Conservation (phyloP, 2,888 invertebrate genomes). For the Alitta virens region DNA sequence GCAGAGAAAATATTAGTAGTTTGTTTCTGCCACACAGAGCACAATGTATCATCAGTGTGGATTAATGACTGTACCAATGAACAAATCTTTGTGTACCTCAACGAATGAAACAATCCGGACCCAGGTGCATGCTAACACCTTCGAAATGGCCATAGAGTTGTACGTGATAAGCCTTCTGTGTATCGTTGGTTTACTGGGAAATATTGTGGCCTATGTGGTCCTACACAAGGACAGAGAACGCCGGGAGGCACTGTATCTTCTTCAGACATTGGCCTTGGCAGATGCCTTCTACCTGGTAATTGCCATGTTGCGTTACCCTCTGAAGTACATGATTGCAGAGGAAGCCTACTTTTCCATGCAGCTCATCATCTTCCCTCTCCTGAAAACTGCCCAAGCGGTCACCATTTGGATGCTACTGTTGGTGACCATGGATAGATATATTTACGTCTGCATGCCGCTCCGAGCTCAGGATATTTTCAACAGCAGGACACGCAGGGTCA, state of each 20-base stretch:
- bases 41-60: too few species aligned
- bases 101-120: too few species aligned
- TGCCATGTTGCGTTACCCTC: constrained; percentile 27
- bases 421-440: constrained; percentile 29
- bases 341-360: constrained; percentile 19
- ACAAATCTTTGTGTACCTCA: too few species aligned
- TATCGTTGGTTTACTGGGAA: constrained; percentile 23
- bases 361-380: constrained; percentile 24
- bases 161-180: constrained; percentile 24
- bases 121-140: neutral
- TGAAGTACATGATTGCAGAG: constrained; percentile 21
- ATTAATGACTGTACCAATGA: too few species aligned
- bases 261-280: constrained; percentile 26
- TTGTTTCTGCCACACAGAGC: too few species aligned
- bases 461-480: constrained; percentile 23
- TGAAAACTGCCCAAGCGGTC: constrained; percentile 28
- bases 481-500: constrained; percentile 8
- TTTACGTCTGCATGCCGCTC: constrained; percentile 27
- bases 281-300: constrained; percentile 26
- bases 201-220: constrained; percentile 24
- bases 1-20: too few species aligned
- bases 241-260: constrained; percentile 21
- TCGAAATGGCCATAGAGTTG: constrained; percentile 11
- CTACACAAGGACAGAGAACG: constrained; percentile 25
- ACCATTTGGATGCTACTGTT: constrained; percentile 31